A percentile compares a stretch with the other conserved stretches of the same genome.
Evolutionary conservation across 1,140 invertebrate species (phyloP).

Genomic region (Drosophila mayri): DNA sequence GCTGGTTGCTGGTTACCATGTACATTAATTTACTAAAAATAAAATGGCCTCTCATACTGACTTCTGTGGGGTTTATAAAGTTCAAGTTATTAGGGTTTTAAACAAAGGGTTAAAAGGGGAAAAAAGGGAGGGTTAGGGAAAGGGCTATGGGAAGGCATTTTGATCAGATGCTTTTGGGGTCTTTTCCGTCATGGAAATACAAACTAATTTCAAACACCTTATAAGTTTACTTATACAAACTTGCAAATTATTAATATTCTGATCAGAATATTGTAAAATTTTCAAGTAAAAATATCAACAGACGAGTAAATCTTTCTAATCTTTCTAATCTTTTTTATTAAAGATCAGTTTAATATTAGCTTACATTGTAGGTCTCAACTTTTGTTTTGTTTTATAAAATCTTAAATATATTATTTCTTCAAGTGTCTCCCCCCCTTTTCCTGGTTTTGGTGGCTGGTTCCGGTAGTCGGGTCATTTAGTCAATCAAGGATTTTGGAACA

Average conservation of each 20-base stretch:
- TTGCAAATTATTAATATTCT: background rate
- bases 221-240: background rate
- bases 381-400: background rate
- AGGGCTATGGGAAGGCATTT: background rate
- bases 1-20: slow-evolving; percentile 19
- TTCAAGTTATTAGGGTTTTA: background rate
- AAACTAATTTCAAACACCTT: background rate
- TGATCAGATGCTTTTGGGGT: background rate
- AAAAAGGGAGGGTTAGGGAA: background rate
- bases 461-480: slow-evolving; percentile 48
- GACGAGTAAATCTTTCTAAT: background rate
- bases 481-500: slow-evolving; percentile 55
- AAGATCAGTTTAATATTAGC: no score
- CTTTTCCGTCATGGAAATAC: background rate
- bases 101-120: background rate
- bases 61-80: background rate
- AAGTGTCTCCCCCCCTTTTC: slow-evolving; percentile 17
- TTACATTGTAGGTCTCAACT: no score
- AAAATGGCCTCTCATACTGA: background rate
- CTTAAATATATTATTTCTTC: background rate
- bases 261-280: no score
- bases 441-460: slow-evolving; percentile 15
- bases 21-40: slow-evolving; percentile 6
- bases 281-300: background rate
- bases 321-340: no score